Evolutionary conservation across 2,113 vertebrate genomes (phyloP).

Genomic region (Psilopsiagon aymara): DNA sequence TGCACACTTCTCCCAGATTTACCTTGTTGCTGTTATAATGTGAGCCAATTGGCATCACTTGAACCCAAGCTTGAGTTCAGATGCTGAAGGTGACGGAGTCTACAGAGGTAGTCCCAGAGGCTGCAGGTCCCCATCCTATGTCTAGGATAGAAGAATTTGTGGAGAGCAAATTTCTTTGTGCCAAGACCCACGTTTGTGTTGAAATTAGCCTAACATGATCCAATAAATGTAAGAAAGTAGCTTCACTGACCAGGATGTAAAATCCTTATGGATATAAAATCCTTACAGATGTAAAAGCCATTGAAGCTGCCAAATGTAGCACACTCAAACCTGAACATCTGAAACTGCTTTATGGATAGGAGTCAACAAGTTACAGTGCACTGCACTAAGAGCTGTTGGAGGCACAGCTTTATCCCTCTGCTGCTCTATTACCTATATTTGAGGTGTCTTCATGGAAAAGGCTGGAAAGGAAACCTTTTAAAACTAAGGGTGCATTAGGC

Average conservation of each 20-base stretch:
- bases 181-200: neutral
- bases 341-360: neutral
- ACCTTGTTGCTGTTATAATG: neutral
- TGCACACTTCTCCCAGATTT: rapidly evolving
- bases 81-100: neutral
- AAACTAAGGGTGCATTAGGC: constrained; percentile 1
- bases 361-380: neutral
- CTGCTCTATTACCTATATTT: rapidly evolving
- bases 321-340: neutral
- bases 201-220: neutral
- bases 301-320: neutral
- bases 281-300: neutral
- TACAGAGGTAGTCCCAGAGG: neutral
- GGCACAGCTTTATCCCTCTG: neutral
- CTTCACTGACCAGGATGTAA: neutral
- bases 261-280: neutral
- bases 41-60: neutral
- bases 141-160: neutral
- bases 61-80: neutral
- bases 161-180: neutral
- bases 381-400: neutral
- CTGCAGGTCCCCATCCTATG: neutral
- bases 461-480: neutral
- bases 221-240: neutral
- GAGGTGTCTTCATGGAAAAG: neutral